Percentiles rank a stretch among this genome's conserved stretches.
Evolutionary conservation across 1,140 invertebrate genomes (phyloP).

Genomic region (Dendrolimus kikuchii): DNA sequence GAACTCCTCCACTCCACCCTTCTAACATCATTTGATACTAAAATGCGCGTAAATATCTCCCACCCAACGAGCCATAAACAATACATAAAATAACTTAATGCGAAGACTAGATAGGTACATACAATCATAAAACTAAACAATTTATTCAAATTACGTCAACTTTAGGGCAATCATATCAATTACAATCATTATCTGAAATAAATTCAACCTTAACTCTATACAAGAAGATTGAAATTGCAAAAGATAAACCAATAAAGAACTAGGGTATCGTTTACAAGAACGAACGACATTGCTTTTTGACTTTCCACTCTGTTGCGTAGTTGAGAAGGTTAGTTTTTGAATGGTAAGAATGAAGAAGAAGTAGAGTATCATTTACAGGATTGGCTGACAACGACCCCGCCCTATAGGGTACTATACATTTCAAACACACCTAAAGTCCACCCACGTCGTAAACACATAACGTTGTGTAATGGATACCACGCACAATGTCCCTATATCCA

Average conservation of each 20-base stretch:
- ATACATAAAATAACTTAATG: too few relatives aligned
- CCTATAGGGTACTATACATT: conserved; percentile 43
- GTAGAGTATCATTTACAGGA: conserved; percentile 65
- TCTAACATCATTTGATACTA: too few relatives aligned
- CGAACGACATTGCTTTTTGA: conserved; percentile 11
- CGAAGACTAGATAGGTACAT: too few relatives aligned
- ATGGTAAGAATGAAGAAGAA: conserved; percentile 38
- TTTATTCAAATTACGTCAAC: conserved; percentile 29
- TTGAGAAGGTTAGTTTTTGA: conserved; percentile 21
- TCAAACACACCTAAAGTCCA: conserved; percentile 45
- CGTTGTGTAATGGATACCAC: conserved; percentile 24
- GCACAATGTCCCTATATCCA: conserved; percentile 16
- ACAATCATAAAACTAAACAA: conserved; percentile 2
- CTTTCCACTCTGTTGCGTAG: conserved; percentile 16
- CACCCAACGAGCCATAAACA: too few relatives aligned
- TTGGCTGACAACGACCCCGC: conserved; percentile 56
- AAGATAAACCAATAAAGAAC: conserved; percentile 25
- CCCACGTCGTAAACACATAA: conserved; percentile 26
- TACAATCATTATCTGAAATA: conserved; percentile 24
- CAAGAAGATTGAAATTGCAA: conserved; percentile 15
- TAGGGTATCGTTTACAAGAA: conserved; percentile 62
- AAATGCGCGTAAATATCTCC: too few relatives aligned
- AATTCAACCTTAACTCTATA: conserved; percentile 15
- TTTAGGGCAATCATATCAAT: conserved; percentile 49
- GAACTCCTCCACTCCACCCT: too few relatives aligned